Conservation (phyloP, 2,113 vertebrate species). For the Alligator mississippiensis region DNA sequence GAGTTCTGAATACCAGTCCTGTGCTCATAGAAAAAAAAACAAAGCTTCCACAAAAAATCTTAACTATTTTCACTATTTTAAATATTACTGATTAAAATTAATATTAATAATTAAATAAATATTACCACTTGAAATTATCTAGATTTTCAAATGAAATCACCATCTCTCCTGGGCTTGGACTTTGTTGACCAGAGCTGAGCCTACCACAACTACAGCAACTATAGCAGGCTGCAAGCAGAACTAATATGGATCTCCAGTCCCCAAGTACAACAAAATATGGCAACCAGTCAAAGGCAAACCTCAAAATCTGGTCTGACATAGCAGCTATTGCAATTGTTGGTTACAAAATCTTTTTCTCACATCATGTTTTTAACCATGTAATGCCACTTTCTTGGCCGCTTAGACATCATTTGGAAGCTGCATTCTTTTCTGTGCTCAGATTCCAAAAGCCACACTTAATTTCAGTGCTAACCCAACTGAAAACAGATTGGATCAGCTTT, state of each 20-base stretch:
- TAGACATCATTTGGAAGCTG: neutral
- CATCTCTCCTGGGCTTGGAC: fast-evolving
- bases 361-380: fast-evolving
- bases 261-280: fast-evolving
- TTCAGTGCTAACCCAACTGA: neutral
- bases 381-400: fast-evolving
- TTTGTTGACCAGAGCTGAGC: fast-evolving
- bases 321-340: neutral
- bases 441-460: fast-evolving
- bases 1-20: neutral
- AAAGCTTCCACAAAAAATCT: fast-evolving
- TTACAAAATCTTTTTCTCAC: fast-evolving
- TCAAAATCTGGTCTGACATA: fast-evolving
- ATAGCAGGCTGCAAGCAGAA: neutral
- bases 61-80: too few relatives aligned
- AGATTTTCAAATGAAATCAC: fast-evolving
- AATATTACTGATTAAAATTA: too few relatives aligned
- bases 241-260: fast-evolving
- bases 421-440: neutral
- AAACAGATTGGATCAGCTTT: neutral
- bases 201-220: fast-evolving
- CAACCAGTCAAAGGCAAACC: neutral
- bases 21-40: neutral
- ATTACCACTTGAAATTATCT: fast-evolving
- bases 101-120: neutral